Evolutionary conservation across 2,797 vertebrate species (phyloP).

Genomic region (Pogoniulus pusillus): DNA sequence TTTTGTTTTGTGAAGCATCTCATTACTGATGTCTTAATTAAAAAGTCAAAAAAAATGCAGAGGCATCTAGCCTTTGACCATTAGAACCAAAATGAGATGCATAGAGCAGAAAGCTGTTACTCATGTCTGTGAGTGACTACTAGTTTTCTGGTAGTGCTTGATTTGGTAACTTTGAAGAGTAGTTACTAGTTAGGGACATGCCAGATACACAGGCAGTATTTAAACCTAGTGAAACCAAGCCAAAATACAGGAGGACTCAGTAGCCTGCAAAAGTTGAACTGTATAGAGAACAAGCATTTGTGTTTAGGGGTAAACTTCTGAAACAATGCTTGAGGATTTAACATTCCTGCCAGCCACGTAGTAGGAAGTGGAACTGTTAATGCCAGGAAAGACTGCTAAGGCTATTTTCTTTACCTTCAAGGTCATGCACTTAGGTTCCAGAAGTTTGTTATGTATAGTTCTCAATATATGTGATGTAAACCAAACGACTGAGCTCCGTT

Average conservation of each 20-base stretch:
- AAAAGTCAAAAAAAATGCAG: background rate
- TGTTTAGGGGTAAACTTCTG: background rate
- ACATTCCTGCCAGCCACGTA: background rate
- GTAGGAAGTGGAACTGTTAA: background rate
- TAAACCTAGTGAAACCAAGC: background rate
- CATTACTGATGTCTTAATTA: background rate
- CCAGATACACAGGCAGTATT: background rate
- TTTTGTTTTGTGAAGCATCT: background rate
- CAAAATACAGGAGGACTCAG: background rate
- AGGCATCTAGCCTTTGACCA: background rate
- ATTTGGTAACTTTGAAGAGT: background rate
- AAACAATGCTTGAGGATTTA: background rate
- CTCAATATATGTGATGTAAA: background rate
- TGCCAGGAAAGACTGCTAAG: background rate
- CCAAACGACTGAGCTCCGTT: background rate
- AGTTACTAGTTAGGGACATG: background rate
- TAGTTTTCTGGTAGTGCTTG: background rate
- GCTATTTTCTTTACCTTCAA: background rate
- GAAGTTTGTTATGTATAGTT: background rate
- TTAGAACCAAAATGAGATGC: background rate
- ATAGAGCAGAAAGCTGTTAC: background rate
- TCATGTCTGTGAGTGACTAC: background rate
- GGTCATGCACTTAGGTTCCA: background rate
- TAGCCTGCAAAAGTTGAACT: background rate
- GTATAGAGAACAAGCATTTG: background rate